Percentiles rank a stretch among this genome's conserved stretches.
Evolutionary conservation across 2,113 vertebrate species (phyloP).

Genomic region (Pristiophorus japonicus): DNA sequence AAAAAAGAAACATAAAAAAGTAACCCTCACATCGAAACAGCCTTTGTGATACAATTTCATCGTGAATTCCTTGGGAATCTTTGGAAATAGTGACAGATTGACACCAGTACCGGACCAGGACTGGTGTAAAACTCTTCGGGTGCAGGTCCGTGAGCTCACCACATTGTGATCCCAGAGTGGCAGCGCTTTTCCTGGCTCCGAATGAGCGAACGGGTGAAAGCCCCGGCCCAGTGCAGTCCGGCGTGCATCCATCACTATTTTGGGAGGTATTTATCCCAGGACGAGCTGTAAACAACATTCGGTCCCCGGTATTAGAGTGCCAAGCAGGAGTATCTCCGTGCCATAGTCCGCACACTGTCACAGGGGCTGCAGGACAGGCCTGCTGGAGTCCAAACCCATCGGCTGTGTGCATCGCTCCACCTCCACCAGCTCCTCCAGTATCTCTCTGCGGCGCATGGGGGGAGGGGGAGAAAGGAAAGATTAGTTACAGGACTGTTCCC

Average conservation of each 20-base stretch:
- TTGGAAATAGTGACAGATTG: slow-evolving; percentile 31
- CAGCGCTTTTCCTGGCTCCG: not conserved
- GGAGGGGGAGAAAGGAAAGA: not conserved
- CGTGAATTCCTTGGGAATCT: slow-evolving; percentile 7
- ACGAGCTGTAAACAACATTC: not conserved
- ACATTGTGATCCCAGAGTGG: not conserved
- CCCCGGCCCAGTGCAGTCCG: not conserved
- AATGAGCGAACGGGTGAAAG: not conserved
- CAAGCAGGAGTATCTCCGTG: not conserved
- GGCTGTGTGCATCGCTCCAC: slow-evolving; percentile 67
- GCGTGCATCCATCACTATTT: not conserved
- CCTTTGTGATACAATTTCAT: not conserved
- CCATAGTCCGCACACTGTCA: slow-evolving; percentile 44
- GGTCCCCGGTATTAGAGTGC: not conserved
- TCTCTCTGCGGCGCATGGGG: slow-evolving; percentile 63
- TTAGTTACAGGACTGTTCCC: not conserved
- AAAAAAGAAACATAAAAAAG: not conserved
- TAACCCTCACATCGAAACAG: not conserved
- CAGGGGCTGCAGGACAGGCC: slow-evolving; percentile 52
- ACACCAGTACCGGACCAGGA: not conserved
- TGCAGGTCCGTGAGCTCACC: not conserved
- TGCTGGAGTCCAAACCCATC: slow-evolving; percentile 53
- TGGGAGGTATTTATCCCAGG: slow-evolving; percentile 19
- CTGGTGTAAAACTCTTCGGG: not conserved
- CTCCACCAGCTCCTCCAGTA: slow-evolving; percentile 89